Conservation (phyloP, 2,888 invertebrate genomes). For the Tineola bisselliella region DNA sequence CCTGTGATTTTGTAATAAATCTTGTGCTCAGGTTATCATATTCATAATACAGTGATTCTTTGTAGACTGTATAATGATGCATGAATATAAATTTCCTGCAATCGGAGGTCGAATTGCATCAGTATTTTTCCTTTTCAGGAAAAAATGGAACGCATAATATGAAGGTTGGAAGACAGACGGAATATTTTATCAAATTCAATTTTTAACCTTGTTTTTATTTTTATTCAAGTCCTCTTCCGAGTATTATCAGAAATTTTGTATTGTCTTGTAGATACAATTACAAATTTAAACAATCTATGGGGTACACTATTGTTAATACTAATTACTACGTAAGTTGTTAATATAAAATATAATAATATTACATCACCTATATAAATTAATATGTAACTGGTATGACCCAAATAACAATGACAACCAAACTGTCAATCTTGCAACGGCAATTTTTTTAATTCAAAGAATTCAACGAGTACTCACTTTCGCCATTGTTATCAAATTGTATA, state of each 20-base stretch:
- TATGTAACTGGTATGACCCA: neutral
- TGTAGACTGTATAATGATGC: neutral
- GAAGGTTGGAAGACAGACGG: neutral
- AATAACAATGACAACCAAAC: neutral
- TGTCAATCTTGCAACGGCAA: neutral
- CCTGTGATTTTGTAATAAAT: too few species aligned
- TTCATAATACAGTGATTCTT: too few species aligned
- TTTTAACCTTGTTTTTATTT: too few species aligned
- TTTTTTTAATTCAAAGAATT: neutral
- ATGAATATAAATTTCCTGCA: constrained; percentile 16
- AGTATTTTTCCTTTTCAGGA: constrained; percentile 15
- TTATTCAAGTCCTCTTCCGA: too few species aligned
- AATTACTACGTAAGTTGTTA: too few species aligned
- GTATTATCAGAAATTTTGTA: too few species aligned
- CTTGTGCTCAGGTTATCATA: too few species aligned
- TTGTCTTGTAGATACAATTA: too few species aligned
- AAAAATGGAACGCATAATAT: neutral
- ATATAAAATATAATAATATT: neutral
- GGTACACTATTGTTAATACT: too few species aligned
- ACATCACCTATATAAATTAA: neutral
- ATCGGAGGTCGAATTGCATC: constrained; percentile 21
- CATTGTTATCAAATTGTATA: neutral
- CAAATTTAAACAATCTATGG: too few species aligned
- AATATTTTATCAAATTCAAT: too few species aligned
- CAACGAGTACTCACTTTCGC: neutral